Evolutionary conservation across 2,888 invertebrate species (phyloP).

Genomic region (Dexiosoma caninum): DNA sequence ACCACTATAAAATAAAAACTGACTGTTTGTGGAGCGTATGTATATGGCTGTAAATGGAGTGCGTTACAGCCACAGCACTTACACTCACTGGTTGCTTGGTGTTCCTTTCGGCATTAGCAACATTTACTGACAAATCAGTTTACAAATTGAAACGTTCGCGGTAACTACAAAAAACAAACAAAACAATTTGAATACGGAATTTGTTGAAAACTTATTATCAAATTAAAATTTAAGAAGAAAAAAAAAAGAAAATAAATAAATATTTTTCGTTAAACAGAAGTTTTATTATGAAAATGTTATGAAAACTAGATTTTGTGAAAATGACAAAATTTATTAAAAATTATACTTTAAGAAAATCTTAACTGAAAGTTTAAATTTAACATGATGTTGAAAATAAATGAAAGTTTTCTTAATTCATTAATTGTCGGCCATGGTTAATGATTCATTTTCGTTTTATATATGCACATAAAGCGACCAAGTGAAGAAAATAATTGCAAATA

Average conservation of each 20-base stretch:
- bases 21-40: conserved; percentile 15
- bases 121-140: conserved; percentile 58
- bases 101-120: conserved; percentile 43
- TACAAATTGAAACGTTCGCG: conserved; percentile 53
- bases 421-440: conserved; percentile 15
- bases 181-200: neutral
- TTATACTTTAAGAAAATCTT: neutral
- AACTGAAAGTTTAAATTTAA: neutral
- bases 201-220: neutral
- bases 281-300: neutral
- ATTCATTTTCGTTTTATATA: conserved; percentile 9
- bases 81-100: conserved; percentile 59
- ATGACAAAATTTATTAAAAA: neutral
- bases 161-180: conserved; percentile 54
- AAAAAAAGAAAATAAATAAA: neutral
- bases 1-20: conserved; percentile 42
- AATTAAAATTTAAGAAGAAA: neutral
- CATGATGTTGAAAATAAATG: neutral
- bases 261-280: too few species aligned
- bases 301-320: neutral
- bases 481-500: neutral
- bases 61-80: conserved; percentile 39
- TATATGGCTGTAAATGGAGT: conserved; percentile 36
- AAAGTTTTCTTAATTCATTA: conserved; percentile 32
- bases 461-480: conserved; percentile 9